Conservation (phyloP, 2,113 vertebrate genomes). For the Otocyon megalotis region DNA sequence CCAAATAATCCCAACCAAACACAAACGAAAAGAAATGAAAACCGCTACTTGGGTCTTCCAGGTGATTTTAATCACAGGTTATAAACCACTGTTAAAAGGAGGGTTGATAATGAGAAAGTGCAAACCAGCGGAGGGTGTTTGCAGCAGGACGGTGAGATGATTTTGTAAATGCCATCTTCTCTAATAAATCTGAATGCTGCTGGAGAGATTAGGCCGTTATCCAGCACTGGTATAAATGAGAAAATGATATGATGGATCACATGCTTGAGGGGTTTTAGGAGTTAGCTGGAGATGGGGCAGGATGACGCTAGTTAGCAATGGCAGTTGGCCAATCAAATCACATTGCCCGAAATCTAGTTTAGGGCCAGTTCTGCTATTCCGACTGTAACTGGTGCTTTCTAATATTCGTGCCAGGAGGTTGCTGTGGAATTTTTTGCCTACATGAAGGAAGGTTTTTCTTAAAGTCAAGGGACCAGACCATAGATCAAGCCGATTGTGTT, state of each 20-base stretch:
- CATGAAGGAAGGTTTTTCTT: neutral
- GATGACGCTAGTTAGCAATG: conserved; percentile 58
- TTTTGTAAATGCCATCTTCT: conserved; percentile 66
- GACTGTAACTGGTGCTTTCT: neutral
- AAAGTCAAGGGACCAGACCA: neutral
- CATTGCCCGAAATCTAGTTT: neutral
- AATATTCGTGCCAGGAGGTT: neutral
- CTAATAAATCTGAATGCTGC: conserved; percentile 54
- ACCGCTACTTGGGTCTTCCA: neutral
- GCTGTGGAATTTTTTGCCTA: conserved; percentile 8
- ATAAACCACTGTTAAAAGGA: conserved; percentile 38
- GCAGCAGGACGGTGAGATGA: neutral
- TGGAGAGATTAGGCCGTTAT: conserved; percentile 63
- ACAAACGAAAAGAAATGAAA: conserved; percentile 45
- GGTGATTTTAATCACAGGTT: conserved; percentile 69
- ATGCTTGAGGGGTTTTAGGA: conserved; percentile 75
- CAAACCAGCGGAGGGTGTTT: neutral
- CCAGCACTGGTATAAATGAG: conserved; percentile 11
- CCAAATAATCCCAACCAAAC: neutral
- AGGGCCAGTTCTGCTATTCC: conserved; percentile 33
- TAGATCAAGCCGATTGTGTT: neutral
- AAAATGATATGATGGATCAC: conserved; percentile 64
- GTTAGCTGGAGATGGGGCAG: conserved; percentile 42
- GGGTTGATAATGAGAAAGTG: neutral
- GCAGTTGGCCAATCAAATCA: conserved; percentile 72